Conservation (phyloP, 2,888 invertebrate genomes). For the Emmelina monodactyla region DNA sequence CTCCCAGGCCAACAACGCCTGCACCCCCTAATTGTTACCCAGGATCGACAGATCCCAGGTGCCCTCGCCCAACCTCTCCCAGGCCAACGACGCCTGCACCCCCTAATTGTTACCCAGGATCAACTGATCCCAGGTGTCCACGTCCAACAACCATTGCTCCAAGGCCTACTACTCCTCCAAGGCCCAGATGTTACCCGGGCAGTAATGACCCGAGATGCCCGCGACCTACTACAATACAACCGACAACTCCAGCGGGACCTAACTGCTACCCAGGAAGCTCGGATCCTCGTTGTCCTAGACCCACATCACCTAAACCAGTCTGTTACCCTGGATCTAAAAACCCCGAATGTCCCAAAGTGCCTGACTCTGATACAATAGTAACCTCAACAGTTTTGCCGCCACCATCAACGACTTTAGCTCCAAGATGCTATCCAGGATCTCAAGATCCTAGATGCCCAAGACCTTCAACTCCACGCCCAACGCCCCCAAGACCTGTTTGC, state of each 20-base stretch:
- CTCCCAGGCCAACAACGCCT: conserved; percentile 16
- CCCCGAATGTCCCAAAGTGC: conserved; percentile 31
- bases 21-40: conserved; percentile 25
- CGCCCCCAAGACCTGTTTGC: conserved; percentile 14
- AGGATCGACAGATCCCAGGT: conserved; percentile 25
- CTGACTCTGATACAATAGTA: conserved; percentile 17
- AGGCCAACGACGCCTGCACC: conserved; percentile 24
- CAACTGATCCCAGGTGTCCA: conserved; percentile 32
- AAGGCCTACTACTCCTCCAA: conserved; percentile 11
- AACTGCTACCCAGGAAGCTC: conserved; percentile 22
- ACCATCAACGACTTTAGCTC: conserved; percentile 18
- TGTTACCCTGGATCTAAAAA: conserved; percentile 39
- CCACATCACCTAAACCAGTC: conserved; percentile 12
- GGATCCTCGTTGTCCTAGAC: conserved; percentile 18
- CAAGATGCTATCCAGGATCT: conserved; percentile 22
- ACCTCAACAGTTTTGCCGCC: conserved; percentile 16
- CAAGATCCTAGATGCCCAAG: conserved; percentile 27
- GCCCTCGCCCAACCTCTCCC: conserved; percentile 21
- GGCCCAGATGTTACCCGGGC: conserved; percentile 27
- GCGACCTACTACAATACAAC: conserved; percentile 12
- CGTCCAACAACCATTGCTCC: conserved; percentile 14
- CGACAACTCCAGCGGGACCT: conserved; percentile 12
- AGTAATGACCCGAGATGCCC: conserved; percentile 21
- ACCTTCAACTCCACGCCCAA: conserved; percentile 15
- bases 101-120: conserved; percentile 15